Evolutionary conservation across 30 jellyfish, hydroid and myxozoan genomes (phyloP), one percentile per base, ranked within the genome.

Genomic region (Sanderia malayensis): DNA sequence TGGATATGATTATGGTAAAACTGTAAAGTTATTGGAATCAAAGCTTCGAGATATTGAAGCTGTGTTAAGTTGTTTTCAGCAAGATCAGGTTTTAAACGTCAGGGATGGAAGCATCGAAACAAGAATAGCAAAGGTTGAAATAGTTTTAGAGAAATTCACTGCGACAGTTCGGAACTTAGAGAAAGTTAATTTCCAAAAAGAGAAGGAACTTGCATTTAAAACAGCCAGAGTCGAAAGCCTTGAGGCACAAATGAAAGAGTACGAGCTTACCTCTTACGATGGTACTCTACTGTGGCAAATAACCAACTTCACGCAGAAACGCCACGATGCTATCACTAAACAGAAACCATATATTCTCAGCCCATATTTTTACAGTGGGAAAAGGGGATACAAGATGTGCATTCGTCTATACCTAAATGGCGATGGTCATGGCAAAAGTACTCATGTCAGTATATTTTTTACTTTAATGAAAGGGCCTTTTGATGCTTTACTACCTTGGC

Each of bases 401-500:
- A 53, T 61, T 47, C 87, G 98, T 0, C 19, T 79, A 0, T 92
- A 92, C 62, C 67, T 80, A 22, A 84, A 92, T 45, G 98, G 98
- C 2, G 98, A 92, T 46, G 98, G 98, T 19, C 59, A 31, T 63
- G 96, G 96, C 0, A 92, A 92, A 60, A 86, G 94, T 21, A 77
- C 95, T 4, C 88, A 83, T 30, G 64, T 84, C 31, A 78, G 95
- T 19, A 26, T 92, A 0, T 92, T 92, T 63, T 64, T 92, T 37
- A 85, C 85, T 2, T 20, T 92, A 1, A 26, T 84, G 75, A 92
- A 84, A 79, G 91, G 96, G 0, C 81, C 83, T 30, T 84, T 60
- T 58, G 98, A 92, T 73, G 88, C 87, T n/a, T 34, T 92, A 1
- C 61, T 83, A 33, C 80, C 80, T 7, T 92, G 98, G 98, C 98